phyloP scores from a whole-genome alignment of 2,888 invertebrate genomes.

The Polyploca ridens region DNA sequence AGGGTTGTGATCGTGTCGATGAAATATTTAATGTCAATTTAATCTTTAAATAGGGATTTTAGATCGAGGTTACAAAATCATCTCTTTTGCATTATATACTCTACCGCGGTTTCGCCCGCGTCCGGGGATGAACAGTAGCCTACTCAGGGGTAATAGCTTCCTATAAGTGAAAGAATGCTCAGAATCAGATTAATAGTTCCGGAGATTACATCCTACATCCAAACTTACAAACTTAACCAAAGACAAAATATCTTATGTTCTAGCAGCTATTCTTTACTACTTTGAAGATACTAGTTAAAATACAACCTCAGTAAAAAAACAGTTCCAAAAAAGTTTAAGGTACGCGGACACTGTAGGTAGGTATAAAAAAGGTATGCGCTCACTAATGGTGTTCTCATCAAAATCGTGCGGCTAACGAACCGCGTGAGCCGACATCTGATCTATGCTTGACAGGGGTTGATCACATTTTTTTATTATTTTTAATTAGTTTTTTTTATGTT shows the following conservation, averaged over 20 bases:
- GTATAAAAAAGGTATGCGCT: slow-evolving; percentile 7
- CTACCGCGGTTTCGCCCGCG: no score
- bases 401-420: slow-evolving; percentile 16
- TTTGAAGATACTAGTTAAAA: not conserved
- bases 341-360: not conserved
- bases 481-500: no score
- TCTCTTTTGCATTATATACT: no score
- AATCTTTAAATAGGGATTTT: not conserved
- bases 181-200: no score
- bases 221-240: no score
- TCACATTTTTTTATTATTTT: not conserved
- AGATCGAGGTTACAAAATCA: no score
- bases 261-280: no score
- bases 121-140: no score
- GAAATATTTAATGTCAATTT: slow-evolving; percentile 9
- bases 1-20: slow-evolving; percentile 13
- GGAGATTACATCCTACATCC: no score
- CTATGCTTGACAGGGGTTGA: slow-evolving; percentile 8
- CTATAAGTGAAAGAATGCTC: no score
- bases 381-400: slow-evolving; percentile 8
- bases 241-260: no score
- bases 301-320: not conserved
- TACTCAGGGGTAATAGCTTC: no score
- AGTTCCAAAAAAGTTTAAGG: not conserved
- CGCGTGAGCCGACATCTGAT: slow-evolving; percentile 13